phyloP scores from a whole-genome alignment of 2,888 invertebrate genomes.

The Ceratothoa steindachneri region DNA sequence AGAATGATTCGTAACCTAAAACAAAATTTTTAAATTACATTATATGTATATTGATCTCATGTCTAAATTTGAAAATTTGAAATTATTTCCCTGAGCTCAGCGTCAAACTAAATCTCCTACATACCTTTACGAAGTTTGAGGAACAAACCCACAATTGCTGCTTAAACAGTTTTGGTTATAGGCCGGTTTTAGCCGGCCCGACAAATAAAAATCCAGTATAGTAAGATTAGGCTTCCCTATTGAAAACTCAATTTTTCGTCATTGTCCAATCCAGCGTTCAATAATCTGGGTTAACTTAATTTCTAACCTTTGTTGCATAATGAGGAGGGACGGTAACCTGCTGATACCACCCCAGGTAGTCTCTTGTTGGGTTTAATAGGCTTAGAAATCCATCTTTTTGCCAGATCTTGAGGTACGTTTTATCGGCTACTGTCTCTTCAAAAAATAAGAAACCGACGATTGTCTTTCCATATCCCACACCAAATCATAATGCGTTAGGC shows the following conservation, averaged over 20 bases:
- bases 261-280: slow-evolving; percentile 3
- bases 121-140: no score
- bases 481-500: background rate
- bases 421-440: background rate
- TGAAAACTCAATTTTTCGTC: background rate
- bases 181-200: background rate
- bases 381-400: background rate
- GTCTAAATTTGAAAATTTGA: no score
- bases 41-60: no score
- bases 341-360: background rate
- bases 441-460: background rate
- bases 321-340: no score
- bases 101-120: no score
- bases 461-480: background rate
- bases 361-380: background rate
- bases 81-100: no score
- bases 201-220: slow-evolving; percentile 1
- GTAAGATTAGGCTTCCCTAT: background rate
- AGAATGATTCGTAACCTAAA: no score
- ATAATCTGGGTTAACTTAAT: slow-evolving; percentile 5
- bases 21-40: no score
- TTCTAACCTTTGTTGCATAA: background rate
- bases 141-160: no score
- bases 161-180: no score
- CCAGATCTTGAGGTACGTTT: background rate